Percentiles rank a stretch among this genome's conserved stretches.
phyloP scores from a whole-genome alignment of 2,888 invertebrate genomes.

The Meta bourneti region DNA sequence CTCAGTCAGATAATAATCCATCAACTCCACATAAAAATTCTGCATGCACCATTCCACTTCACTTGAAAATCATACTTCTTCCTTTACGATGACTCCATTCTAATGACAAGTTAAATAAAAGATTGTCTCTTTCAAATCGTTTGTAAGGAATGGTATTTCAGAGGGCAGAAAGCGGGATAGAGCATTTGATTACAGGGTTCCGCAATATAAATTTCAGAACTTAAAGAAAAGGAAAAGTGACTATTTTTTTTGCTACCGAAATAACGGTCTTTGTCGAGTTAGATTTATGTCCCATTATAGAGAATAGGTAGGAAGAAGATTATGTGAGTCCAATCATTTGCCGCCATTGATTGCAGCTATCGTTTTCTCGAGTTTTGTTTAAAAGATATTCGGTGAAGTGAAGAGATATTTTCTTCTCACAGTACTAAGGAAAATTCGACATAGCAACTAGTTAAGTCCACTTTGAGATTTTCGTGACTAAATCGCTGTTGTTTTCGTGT shows the following conservation, averaged over 20 bases:
- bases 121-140: slow-evolving; percentile 2
- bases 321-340: background rate
- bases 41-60: background rate
- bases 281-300: slow-evolving; percentile 13
- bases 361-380: background rate
- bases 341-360: background rate
- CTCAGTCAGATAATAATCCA: too few relatives aligned
- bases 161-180: background rate
- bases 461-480: too few relatives aligned
- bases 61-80: background rate
- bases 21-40: background rate
- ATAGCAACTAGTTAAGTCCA: too few relatives aligned
- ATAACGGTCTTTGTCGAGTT: background rate
- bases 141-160: slow-evolving; percentile 21
- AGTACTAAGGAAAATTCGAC: too few relatives aligned
- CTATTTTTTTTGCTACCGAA: slow-evolving; percentile 5
- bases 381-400: too few relatives aligned
- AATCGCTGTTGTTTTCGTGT: too few relatives aligned
- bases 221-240: background rate
- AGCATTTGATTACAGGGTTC: slow-evolving; percentile 31
- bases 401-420: too few relatives aligned
- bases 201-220: slow-evolving; percentile 18
- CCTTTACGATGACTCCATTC: background rate
- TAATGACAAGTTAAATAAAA: slow-evolving; percentile 15
- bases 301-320: background rate